Base-by-base conservation (phyloP, 2,888 invertebrate genomes). In the Dorcus hopei region DNA sequence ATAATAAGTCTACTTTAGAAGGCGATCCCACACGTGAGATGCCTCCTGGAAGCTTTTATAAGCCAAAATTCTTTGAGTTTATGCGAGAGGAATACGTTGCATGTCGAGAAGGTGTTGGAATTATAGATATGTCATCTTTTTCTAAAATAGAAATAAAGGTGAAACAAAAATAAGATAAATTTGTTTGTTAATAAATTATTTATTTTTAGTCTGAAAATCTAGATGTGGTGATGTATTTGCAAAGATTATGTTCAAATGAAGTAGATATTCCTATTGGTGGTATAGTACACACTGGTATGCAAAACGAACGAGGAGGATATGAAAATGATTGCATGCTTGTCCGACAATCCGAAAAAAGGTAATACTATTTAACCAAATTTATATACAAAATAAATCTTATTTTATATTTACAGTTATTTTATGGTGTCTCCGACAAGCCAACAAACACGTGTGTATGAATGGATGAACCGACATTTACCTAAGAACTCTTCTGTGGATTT, bases 351-450 rank as follows among this genome's bases (percentile, higher is more conserved):
- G 80, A 84, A 60, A 86, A 85, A 69, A 78, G 80, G 84, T 84
- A 70, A 61, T 59, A 57, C 14, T 14, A 14, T 14, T 19, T 11
- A 14, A 11, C 23, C 19, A 9, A 38, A 47, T 3, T 19, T 19
- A 19, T 3, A 19, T 3, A 2, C 2, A 19, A 19, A 33, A 33
- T 33, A 1, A 48, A 19, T 45, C 38, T 14, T 6, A 14, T 11
- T n/a, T 42, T 8, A 9, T 14, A 45, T 38, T 39, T 33, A 33
- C 70, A 86, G 86, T 67, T 89, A 83, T 71, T 87, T 89, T 72
- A 87, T 91, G 84, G 87, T 91, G n/a, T 88, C 89, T 0, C 90
- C 90, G 2, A 88, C 90, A 2, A 86, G 86, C 59, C 90, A 90
- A 72, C 89, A 91, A 78, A 89, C 89, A 0, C 80, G 89, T 16